A percentile compares a stretch with the other conserved stretches of the same genome.
Conservation (phyloP, 2,113 vertebrate genomes). For the Rhinopomastus cyanomelas region DNA sequence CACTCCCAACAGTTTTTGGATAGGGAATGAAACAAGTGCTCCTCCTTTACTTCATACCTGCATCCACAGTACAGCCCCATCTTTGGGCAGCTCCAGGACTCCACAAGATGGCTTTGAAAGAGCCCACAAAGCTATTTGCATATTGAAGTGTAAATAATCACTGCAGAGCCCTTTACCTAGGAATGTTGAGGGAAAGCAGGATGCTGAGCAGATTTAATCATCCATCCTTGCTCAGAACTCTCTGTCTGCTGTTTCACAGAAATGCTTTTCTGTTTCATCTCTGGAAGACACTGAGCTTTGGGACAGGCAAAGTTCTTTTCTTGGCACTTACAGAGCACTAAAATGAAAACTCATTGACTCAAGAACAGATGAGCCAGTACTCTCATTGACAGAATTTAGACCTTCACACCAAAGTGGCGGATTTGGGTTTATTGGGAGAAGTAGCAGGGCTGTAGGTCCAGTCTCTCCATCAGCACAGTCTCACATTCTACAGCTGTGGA, state of each 20-base stretch:
- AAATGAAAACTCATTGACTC: background rate
- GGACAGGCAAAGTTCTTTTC: constrained; percentile 20
- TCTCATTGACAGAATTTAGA: constrained; percentile 39
- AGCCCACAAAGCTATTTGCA: constrained; percentile 10
- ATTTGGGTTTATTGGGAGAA: background rate
- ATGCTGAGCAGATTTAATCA: constrained; percentile 43
- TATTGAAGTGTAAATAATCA: constrained; percentile 48
- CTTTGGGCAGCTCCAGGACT: background rate
- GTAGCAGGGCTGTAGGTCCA: background rate
- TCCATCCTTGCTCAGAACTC: constrained; percentile 16
- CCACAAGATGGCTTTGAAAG: constrained; percentile 20
- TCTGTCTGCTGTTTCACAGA: background rate
- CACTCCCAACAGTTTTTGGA: background rate
- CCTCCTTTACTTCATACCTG: background rate
- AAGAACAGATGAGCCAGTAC: constrained; percentile 24
- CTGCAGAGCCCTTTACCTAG: background rate
- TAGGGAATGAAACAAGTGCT: background rate
- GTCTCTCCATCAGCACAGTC: background rate
- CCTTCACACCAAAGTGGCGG: constrained; percentile 4
- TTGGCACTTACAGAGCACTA: background rate
- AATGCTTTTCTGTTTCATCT: constrained; percentile 48
- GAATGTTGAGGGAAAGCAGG: constrained; percentile 31
- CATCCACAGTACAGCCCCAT: background rate
- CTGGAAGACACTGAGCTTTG: constrained; percentile 37
- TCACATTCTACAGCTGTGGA: background rate